A percentile compares a stretch with the other conserved stretches of the same genome.
phyloP scores from a whole-genome alignment of 2,113 vertebrate genomes.

The Oryzias woworae region DNA sequence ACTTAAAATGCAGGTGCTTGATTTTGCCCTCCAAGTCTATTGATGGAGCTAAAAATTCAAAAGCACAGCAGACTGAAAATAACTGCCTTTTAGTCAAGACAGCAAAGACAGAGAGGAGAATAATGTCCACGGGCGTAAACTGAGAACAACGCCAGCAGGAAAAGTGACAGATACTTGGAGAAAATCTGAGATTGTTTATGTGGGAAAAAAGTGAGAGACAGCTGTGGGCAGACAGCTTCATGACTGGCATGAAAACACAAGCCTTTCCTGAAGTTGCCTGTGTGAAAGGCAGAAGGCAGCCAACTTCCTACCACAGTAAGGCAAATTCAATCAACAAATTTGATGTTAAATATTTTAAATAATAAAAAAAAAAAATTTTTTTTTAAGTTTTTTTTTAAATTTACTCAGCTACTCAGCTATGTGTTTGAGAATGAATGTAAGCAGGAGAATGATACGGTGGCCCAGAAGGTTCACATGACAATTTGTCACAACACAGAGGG shows the following conservation, averaged over 20 bases:
- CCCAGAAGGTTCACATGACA: too few relatives aligned
- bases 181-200: conserved; percentile 11
- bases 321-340: too few relatives aligned
- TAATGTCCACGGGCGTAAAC: conserved; percentile 7
- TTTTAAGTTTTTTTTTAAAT: neutral
- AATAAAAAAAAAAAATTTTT: too few relatives aligned
- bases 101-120: conserved; percentile 9
- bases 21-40: conserved; percentile 33
- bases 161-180: conserved; percentile 33
- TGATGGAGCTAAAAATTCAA: conserved; percentile 39
- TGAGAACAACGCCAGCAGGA: conserved; percentile 3
- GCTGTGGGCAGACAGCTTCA: neutral
- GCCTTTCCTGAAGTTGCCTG: too few relatives aligned
- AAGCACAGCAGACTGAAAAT: conserved; percentile 48
- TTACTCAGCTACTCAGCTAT: neutral
- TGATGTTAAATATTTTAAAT: too few relatives aligned
- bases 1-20: conserved; percentile 41
- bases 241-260: neutral
- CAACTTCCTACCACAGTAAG: too few relatives aligned
- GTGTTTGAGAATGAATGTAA: conserved; percentile 14
- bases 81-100: conserved; percentile 36
- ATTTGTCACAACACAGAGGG: too few relatives aligned
- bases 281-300: too few relatives aligned
- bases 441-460: too few relatives aligned
- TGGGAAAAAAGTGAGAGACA: conserved; percentile 1